Conservation (phyloP, 2,888 invertebrate genomes). For the Harmothoe impar region DNA sequence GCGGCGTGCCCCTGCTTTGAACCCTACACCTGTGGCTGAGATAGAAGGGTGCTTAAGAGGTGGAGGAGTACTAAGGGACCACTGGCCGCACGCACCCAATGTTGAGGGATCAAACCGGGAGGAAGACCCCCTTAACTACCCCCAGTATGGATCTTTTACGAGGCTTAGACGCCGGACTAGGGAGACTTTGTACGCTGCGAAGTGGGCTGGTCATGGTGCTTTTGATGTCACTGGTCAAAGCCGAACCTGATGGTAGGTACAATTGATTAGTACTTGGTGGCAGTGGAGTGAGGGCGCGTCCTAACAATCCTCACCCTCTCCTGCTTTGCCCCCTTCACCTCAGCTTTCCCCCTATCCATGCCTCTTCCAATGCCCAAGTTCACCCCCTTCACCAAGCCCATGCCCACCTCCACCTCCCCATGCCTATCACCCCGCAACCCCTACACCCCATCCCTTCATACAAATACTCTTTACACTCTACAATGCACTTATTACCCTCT, state of each 20-base stretch:
- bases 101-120: too few relatives aligned
- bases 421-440: neutral
- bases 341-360: neutral
- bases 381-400: neutral
- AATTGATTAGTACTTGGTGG: conserved; percentile 37
- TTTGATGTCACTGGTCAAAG: conserved; percentile 51
- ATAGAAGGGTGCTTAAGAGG: too few relatives aligned
- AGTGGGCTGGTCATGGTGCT: neutral
- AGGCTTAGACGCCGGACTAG: neutral
- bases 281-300: neutral
- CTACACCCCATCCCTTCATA: neutral
- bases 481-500: neutral
- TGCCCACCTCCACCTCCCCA: neutral
- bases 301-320: neutral
- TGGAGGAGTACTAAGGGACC: too few relatives aligned
- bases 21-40: neutral
- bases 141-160: conserved; percentile 35
- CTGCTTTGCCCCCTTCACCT: neutral
- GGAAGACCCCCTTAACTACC: too few relatives aligned
- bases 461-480: neutral
- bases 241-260: conserved; percentile 11
- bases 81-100: too few relatives aligned
- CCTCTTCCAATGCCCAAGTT: neutral
- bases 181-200: neutral
- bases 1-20: neutral